Evolutionary conservation across 2,888 invertebrate species (phyloP), one percentile per base, ranked within the genome.

Genomic region (Elegia similella): DNA sequence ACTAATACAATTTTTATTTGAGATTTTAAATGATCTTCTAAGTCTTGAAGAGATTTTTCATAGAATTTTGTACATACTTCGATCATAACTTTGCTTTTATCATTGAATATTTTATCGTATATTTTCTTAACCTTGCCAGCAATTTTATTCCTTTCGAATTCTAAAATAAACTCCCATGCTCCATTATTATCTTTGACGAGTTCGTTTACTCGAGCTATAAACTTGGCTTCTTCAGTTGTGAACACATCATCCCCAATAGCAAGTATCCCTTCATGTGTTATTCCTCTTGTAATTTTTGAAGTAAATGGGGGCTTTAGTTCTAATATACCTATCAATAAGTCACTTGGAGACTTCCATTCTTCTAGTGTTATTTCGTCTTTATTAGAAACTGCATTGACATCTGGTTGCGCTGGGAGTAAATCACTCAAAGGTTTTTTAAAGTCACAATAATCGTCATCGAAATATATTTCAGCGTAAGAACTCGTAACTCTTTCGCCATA

Each of bases 281-380:
- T 80, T 2, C 85, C 88, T 72, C 88, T 80, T 13, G 81, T 83
- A 57, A 88, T 84, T 78, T 86, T 90, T 0, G 90, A 88, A 13
- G 91, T 91, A 62, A 90, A 88, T 0, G 91, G 91, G 42, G 89
- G 86, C 30, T 73, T 72, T 7, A 91, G 68, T 52, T 86, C 78
- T 61, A 90, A 52, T 63, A 74, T 76, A 15, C 80, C 86, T 61
- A 88, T 82, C 42, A 91, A 65, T 57, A 79, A 67, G 65, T 91
- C 91, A 68, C 91, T 91, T 7, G 91, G 91, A 42, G 91, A 91
- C 47, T 72, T 65, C 90, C 91, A 91, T 42, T 73, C 69, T 60
- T 73, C 68, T 3, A 47, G 56, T 42, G 53, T 61, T 23, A 47
- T 47, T 47, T 59, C 15, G 47, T 54, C 52, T 17, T 38, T 56